Percentiles rank a stretch among this genome's conserved stretches.
These are phyloP conservation scores for Drosophila austrosaltans DNA, from an alignment of 2,888 invertebrate genomes.

Conservation along the genomic window DNA sequence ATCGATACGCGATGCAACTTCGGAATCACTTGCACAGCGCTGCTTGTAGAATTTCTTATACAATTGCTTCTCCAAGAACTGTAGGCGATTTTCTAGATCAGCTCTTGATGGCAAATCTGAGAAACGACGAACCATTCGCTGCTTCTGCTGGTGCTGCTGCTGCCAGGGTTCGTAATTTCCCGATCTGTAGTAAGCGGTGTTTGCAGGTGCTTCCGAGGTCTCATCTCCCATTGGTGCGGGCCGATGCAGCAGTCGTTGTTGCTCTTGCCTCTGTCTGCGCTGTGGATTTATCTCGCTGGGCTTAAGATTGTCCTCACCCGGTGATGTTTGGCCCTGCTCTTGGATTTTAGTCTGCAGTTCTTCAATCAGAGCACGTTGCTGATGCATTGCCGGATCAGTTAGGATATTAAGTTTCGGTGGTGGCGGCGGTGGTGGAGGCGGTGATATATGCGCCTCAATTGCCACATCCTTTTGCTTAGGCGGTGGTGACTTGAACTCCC, in stretches of 20 bases:
- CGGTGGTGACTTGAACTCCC: conserved; percentile 14
- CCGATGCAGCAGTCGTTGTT: conserved; percentile 52
- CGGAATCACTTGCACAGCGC: conserved; percentile 83
- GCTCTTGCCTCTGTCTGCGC: conserved; percentile 45
- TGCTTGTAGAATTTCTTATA: conserved; percentile 80
- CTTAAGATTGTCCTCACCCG: conserved; percentile 69
- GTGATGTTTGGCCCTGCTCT: conserved; percentile 34
- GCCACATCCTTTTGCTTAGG: conserved; percentile 58
- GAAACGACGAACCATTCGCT: conserved; percentile 81
- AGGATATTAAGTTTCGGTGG: conserved; percentile 38
- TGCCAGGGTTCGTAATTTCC: conserved; percentile 77
- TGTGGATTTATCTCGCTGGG: conserved; percentile 78
- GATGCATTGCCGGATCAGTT: conserved; percentile 43
- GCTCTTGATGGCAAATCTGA: conserved; percentile 82
- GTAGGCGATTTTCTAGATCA: conserved; percentile 81
- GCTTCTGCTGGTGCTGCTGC: conserved; percentile 43
- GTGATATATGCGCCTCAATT: conserved; percentile 65
- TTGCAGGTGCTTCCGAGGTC: conserved; percentile 82
- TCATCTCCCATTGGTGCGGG: conserved; percentile 76
- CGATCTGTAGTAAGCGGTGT: conserved; percentile 80
- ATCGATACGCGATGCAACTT: conserved; percentile 76
- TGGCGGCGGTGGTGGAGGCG: conserved; percentile 45
- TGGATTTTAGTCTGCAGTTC: conserved; percentile 77
- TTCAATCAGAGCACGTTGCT: conserved; percentile 74
- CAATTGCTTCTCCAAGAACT: conserved; percentile 80